These are phyloP conservation scores for Austrofundulus limnaeus DNA, from an alignment of 2,113 vertebrate species.

Conservation along the genomic window DNA sequence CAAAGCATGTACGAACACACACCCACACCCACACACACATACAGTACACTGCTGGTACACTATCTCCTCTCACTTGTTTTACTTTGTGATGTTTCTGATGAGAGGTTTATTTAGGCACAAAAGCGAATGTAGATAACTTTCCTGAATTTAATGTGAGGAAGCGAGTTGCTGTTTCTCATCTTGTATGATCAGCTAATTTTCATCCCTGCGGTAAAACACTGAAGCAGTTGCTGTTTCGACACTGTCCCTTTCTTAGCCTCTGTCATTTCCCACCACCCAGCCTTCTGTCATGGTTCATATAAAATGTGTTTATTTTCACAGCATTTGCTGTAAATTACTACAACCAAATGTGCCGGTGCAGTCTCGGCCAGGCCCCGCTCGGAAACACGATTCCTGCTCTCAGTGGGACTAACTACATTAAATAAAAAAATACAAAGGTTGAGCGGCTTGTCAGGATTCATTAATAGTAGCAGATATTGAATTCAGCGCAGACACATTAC, in stretches of 20 bases:
- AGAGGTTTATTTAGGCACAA: conserved; percentile 80
- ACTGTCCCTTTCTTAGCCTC: conserved; percentile 9
- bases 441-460: conserved; percentile 61
- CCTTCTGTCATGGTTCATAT: conserved; percentile 26
- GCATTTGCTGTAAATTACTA: conserved; percentile 46
- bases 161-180: conserved; percentile 47
- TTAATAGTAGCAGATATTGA: conserved; percentile 62
- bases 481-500: conserved; percentile 65
- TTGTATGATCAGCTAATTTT: conserved; percentile 32
- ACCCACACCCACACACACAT: too few relatives aligned
- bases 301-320: conserved; percentile 51
- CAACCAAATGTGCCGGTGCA: conserved; percentile 32
- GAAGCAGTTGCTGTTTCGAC: conserved; percentile 45
- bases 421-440: conserved; percentile 59
- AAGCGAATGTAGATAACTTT: conserved; percentile 65
- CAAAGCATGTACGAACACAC: too few relatives aligned
- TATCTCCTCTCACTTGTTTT: conserved; percentile 74
- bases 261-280: conserved; percentile 5
- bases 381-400: conserved; percentile 54
- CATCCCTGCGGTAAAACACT: conserved; percentile 45
- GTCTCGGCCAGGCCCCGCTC: conserved; percentile 36
- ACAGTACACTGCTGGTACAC: conserved; percentile 42
- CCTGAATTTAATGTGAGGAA: conserved; percentile 54
- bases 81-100: conserved; percentile 77
- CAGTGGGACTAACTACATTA: conserved; percentile 51